These are phyloP conservation scores for Oreochromis niloticus DNA, from an alignment of 2,113 vertebrate genomes.

Conservation along the genomic window DNA sequence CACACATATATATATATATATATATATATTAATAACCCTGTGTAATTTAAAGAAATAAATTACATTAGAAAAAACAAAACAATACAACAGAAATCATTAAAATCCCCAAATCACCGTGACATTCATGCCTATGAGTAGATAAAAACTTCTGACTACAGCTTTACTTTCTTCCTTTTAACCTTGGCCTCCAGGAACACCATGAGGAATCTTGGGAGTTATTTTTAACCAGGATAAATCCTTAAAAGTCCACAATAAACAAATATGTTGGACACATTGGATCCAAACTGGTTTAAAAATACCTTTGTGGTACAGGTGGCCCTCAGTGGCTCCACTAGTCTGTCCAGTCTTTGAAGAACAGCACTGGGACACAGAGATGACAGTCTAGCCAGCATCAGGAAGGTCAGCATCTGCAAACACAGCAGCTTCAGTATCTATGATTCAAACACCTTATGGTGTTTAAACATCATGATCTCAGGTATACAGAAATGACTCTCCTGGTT, in stretches of 20 bases:
- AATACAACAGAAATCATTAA: neutral
- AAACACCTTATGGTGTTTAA: neutral
- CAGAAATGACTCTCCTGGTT: neutral
- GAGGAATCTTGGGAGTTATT: neutral
- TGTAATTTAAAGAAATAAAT: neutral
- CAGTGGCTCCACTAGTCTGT: slow-evolving; percentile 93
- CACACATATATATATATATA: too few species aligned
- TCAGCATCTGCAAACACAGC: slow-evolving; percentile 83
- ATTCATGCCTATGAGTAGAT: neutral
- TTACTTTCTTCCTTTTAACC: neutral
- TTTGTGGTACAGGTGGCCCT: slow-evolving; percentile 84
- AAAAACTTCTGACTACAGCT: neutral
- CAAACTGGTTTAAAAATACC: neutral
- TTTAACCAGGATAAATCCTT: neutral
- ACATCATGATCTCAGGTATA: neutral
- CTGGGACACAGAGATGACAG: slow-evolving; percentile 95
- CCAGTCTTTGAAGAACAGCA: slow-evolving; percentile 93
- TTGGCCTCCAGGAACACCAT: neutral
- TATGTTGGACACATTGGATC: neutral
- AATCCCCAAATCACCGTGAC: neutral
- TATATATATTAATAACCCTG: too few species aligned
- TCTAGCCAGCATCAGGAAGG: slow-evolving; percentile 96
- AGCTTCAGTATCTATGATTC: neutral
- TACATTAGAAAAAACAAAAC: neutral
- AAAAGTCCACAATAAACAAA: neutral